These are phyloP conservation scores for Hedychridium roseum DNA, from an alignment of 2,888 invertebrate genomes.

Conservation along the genomic window DNA sequence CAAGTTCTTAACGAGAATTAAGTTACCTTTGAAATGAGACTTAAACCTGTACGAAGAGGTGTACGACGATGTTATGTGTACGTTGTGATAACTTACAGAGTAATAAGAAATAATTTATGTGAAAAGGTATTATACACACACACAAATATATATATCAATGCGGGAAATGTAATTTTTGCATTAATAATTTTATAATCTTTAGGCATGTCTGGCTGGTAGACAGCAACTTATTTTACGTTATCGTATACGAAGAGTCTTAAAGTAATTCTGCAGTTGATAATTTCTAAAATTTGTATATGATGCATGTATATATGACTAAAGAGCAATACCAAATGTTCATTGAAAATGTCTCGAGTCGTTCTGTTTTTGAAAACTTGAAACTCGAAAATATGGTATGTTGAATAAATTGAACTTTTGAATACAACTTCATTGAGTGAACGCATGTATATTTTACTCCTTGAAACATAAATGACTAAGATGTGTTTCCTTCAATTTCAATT, in stretches of 20 bases:
- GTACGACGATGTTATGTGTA: no score
- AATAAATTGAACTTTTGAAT: no score
- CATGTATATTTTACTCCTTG: background rate
- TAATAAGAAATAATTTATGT: slow-evolving; percentile 25
- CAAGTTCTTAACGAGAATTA: slow-evolving; percentile 16
- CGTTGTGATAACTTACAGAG: slow-evolving; percentile 19
- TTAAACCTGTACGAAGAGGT: slow-evolving; percentile 29
- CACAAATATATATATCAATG: slow-evolving; percentile 32
- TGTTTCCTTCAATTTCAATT: background rate
- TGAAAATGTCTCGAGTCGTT: no score
- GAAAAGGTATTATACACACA: slow-evolving; percentile 25
- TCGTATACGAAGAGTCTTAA: slow-evolving; percentile 12
- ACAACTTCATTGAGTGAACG: background rate
- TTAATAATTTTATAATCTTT: slow-evolving; percentile 14
- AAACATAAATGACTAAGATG: background rate
- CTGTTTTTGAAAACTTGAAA: no score
- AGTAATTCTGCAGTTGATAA: no score
- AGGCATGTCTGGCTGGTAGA: slow-evolving; percentile 33
- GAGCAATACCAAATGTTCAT: no score
- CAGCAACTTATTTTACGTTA: slow-evolving; percentile 22
- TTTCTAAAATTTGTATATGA: no score
- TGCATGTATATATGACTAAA: no score
- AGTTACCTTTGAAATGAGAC: slow-evolving; percentile 18
- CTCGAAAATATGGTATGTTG: no score
- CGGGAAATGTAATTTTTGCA: slow-evolving; percentile 25